A percentile compares a stretch with the other conserved stretches of the same genome.
Evolutionary conservation across 2,797 vertebrate species (phyloP).

Genomic region (Notamacropus eugenii): DNA sequence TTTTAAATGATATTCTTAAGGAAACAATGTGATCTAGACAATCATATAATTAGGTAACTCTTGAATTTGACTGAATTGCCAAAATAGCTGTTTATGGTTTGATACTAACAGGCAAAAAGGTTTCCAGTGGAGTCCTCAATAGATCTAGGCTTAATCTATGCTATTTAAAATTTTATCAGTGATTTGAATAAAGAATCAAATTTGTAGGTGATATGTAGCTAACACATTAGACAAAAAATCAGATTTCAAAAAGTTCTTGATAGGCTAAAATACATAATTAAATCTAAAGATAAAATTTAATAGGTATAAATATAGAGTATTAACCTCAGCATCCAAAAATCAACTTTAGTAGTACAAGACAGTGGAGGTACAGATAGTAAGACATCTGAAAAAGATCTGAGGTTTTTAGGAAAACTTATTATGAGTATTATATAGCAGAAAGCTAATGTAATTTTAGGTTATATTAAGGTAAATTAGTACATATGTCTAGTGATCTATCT

Average conservation of each 20-base stretch:
- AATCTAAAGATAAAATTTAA: neutral
- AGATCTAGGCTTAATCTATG: neutral
- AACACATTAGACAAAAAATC: neutral
- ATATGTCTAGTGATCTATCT: neutral
- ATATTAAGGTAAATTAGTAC: neutral
- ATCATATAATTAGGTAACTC: neutral
- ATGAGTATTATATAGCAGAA: neutral
- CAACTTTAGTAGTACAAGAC: neutral
- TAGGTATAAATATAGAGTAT: neutral
- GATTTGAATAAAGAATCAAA: neutral
- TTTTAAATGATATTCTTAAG: neutral
- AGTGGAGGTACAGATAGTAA: neutral
- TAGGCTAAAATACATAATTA: neutral
- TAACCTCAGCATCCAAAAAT: neutral
- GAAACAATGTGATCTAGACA: neutral
- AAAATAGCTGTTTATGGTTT: neutral
- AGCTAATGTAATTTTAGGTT: neutral
- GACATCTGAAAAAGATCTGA: neutral
- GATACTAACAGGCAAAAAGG: neutral
- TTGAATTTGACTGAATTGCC: neutral
- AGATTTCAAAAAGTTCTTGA: neutral
- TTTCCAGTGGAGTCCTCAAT: neutral
- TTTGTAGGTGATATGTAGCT: neutral
- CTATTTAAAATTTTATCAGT: neutral
- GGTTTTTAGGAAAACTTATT: neutral